These are phyloP conservation scores for Musca vetustissima DNA, from an alignment of 1,140 invertebrate genomes.

Conservation along the genomic window DNA sequence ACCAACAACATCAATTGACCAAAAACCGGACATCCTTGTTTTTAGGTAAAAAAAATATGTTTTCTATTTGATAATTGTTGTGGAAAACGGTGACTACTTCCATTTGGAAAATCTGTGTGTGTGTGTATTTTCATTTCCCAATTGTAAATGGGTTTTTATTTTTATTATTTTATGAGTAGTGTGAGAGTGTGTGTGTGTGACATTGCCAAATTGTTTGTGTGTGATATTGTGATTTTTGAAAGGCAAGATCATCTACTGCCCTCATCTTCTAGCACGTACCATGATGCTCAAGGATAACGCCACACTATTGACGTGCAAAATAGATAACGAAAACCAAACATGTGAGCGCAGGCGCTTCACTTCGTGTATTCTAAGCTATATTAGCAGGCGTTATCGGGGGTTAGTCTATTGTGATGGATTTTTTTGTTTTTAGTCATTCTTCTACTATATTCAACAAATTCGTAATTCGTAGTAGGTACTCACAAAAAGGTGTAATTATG, in stretches of 20 bases:
- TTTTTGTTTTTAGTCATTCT: too few species aligned
- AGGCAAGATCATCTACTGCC: too few species aligned
- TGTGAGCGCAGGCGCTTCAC: constrained; percentile 19
- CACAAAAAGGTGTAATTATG: too few species aligned
- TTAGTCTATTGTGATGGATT: background rate
- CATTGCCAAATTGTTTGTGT: background rate
- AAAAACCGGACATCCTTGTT: constrained; percentile 16
- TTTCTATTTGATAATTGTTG: too few species aligned
- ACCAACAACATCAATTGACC: background rate
- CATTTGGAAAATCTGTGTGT: background rate
- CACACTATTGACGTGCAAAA: background rate
- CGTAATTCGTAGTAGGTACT: too few species aligned
- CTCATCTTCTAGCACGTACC: too few species aligned
- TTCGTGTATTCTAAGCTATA: too few species aligned
- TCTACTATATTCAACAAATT: too few species aligned
- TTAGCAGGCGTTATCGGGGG: constrained; percentile 7
- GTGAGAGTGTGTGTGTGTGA: background rate
- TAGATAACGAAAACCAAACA: background rate
- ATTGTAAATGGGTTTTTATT: background rate
- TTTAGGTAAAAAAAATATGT: background rate
- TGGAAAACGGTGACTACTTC: background rate
- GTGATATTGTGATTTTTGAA: too few species aligned
- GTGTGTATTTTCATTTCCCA: background rate
- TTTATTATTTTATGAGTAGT: constrained; percentile 8
- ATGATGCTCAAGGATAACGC: constrained; percentile 14